phyloP scores from a whole-genome alignment of 2,888 invertebrate species.

The Xestia sexstrigata region DNA sequence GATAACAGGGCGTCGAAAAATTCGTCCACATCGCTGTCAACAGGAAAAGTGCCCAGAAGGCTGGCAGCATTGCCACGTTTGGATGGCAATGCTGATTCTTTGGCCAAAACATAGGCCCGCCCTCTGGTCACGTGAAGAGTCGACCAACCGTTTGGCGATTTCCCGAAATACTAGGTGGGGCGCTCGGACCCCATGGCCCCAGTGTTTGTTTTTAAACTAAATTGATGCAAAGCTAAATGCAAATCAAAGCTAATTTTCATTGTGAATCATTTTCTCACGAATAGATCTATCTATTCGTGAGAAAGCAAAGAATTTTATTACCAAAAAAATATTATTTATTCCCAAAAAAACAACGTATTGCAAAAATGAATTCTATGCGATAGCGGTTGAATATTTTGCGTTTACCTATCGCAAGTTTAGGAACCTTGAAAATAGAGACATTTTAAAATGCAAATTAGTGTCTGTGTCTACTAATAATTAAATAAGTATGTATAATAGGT shows the following conservation, averaged over 20 bases:
- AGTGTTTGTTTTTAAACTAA: background rate
- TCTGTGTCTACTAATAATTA: constrained; percentile 72
- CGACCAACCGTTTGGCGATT: too few species aligned
- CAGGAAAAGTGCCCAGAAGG: too few species aligned
- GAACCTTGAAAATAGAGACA: constrained; percentile 75
- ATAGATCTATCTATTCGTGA: too few species aligned
- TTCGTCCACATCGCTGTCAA: too few species aligned
- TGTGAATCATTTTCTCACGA: constrained; percentile 48
- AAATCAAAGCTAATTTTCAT: constrained; percentile 16
- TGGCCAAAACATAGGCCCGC: too few species aligned
- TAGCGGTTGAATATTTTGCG: constrained; percentile 59
- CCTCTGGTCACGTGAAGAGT: too few species aligned
- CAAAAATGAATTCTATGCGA: constrained; percentile 43
- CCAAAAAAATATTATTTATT: constrained; percentile 19
- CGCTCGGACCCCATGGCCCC: too few species aligned
- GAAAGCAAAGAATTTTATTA: constrained; percentile 24
- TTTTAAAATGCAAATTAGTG: constrained; percentile 75
- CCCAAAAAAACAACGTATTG: constrained; percentile 14
- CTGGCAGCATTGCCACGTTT: too few species aligned
- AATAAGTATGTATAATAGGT: constrained; percentile 36
- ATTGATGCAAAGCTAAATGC: background rate
- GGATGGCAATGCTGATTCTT: too few species aligned
- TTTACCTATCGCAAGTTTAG: constrained; percentile 62
- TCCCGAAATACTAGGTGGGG: too few species aligned
- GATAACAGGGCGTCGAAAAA: too few species aligned